These are phyloP conservation scores for Dolichopus griseipennis DNA, from an alignment of 2,888 invertebrate genomes.

Conservation along the genomic window DNA sequence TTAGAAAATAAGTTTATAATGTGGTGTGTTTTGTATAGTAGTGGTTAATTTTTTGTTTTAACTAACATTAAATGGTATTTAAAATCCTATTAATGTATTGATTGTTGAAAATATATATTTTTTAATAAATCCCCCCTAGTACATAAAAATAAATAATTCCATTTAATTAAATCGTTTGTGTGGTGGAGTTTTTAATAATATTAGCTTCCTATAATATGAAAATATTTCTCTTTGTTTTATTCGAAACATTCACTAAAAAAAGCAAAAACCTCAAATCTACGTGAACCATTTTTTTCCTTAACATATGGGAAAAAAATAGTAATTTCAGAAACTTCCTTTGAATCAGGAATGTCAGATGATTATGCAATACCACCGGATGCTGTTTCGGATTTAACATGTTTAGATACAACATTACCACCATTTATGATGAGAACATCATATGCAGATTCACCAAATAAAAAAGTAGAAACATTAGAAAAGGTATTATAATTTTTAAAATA, in stretches of 20 bases:
- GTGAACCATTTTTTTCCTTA: not conserved
- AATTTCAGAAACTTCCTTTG: constrained; percentile 77
- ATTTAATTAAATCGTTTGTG: too few species aligned
- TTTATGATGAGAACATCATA: constrained; percentile 52
- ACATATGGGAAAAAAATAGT: constrained; percentile 36
- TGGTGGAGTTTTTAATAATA: too few species aligned
- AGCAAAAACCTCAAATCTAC: not conserved
- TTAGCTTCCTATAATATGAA: too few species aligned
- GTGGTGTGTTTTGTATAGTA: too few species aligned
- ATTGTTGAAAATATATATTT: too few species aligned
- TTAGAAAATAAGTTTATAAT: too few species aligned
- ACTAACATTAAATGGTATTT: too few species aligned
- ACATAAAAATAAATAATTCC: too few species aligned
- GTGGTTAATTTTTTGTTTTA: too few species aligned
- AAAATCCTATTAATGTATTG: too few species aligned
- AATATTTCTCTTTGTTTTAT: too few species aligned
- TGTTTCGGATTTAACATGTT: constrained; percentile 67
- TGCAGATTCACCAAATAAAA: constrained; percentile 50
- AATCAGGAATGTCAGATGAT: constrained; percentile 91
- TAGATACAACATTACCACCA: constrained; percentile 67
- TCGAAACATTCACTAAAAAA: constrained; percentile 16
- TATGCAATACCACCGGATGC: constrained; percentile 96
- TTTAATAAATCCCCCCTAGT: too few species aligned
- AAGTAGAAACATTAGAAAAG: constrained; percentile 77
- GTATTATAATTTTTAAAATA: constrained; percentile 28